Percentiles rank a stretch among this genome's conserved stretches.
phyloP scores from a whole-genome alignment of 2,888 invertebrate species.

The Diplolepis rosae region DNA sequence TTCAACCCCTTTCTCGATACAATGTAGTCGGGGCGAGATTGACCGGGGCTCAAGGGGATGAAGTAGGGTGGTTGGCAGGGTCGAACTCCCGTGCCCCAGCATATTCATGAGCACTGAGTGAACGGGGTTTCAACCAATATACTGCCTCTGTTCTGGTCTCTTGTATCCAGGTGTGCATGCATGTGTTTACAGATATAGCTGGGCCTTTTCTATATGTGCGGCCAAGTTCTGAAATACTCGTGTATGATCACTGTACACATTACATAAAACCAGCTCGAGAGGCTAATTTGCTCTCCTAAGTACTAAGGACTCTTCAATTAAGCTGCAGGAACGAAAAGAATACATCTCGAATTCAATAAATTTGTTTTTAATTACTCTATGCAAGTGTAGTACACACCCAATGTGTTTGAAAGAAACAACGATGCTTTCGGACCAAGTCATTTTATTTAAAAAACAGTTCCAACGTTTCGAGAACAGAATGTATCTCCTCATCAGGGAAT shows the following conservation, averaged over 20 bases:
- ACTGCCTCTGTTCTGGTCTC: conserved; percentile 48
- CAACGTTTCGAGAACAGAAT: too few relatives aligned
- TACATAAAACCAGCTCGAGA: not conserved
- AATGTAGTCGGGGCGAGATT: conserved; percentile 59
- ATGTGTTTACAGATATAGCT: not conserved
- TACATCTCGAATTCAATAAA: too few relatives aligned
- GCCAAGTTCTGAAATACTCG: not conserved
- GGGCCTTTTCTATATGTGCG: conserved; percentile 19
- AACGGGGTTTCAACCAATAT: conserved; percentile 68
- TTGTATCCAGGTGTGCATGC: conserved; percentile 20
- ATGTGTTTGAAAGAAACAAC: too few relatives aligned
- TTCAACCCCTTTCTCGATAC: conserved; percentile 57
- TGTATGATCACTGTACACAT: not conserved
- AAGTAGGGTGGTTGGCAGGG: conserved; percentile 57
- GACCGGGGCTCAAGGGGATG: conserved; percentile 58
- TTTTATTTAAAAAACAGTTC: too few relatives aligned
- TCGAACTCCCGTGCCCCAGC: conserved; percentile 65
- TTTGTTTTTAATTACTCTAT: too few relatives aligned
- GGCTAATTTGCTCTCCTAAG: not conserved
- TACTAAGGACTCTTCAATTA: too few relatives aligned
- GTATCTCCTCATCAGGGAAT: too few relatives aligned
- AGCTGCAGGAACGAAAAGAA: too few relatives aligned
- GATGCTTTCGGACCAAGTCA: too few relatives aligned
- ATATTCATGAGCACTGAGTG: conserved; percentile 70
- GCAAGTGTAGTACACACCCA: too few relatives aligned